Base-by-base conservation (phyloP, 2,113 vertebrate species). In the human region DNA sequence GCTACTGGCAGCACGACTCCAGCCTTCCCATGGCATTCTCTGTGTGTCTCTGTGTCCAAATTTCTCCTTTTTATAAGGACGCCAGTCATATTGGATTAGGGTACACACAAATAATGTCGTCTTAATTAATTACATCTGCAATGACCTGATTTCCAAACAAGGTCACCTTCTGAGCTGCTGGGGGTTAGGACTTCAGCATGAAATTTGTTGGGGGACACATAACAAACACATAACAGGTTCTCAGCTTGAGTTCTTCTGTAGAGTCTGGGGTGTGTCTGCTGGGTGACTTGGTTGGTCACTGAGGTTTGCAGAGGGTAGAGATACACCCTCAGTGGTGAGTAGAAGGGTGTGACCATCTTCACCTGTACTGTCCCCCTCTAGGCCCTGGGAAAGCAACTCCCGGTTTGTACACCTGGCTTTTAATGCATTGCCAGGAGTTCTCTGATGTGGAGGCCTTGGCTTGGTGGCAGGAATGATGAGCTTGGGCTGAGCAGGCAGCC, bases 141-240 rank as follows among this genome's bases (percentile, higher is more conserved):
- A 5, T 8, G 40, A 13, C 79, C 64, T 27, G 73, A 11, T 93
- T 80, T 82, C 52, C 75, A 48, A 25, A 64, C 40, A 61, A 0
- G 23, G 50, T 48, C 13, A 45, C 13, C 8, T 87, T 90, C 27
- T 27, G 59, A 92, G 73, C 13, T 7, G 1, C 43, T 72, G 38
- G 25, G 73, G 25, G 11, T 43, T 48, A 22, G 8, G 13, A 40
- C 59, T 55, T 92, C 52, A 80, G 22, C 4, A 6, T 66, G 43
- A 61, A 20, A 38, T 90, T 48, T 57, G 66, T 11, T 25, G 35
- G 68, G n/a, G 52, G 50, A 55, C 40, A 35, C 40, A 20, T 4
- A 50, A 7, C 17, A 3, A 50, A 7, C 17, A 3, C 0, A 0
- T n/a, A 59, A 1, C 27, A 12, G n/a, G 17, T 64, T 12, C 5